Conservation (phyloP, 2,113 vertebrate genomes). For the Anser cygnoides region DNA sequence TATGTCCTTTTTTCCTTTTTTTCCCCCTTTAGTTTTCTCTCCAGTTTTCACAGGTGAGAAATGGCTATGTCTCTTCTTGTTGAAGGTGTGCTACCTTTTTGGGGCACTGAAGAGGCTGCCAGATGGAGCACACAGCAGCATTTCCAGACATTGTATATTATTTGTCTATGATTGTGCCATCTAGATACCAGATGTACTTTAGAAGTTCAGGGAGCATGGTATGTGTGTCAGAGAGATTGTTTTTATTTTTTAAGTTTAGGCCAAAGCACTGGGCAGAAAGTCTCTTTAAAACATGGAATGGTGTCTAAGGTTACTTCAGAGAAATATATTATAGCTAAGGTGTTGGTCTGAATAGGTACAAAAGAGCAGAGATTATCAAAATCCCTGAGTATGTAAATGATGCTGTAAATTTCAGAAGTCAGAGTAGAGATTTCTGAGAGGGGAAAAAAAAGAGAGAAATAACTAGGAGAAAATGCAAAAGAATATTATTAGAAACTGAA, state of each 20-base stretch:
- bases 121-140: background rate
- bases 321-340: background rate
- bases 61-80: background rate
- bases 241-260: background rate
- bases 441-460: background rate
- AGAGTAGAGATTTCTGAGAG: background rate
- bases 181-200: background rate
- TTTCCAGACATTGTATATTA: background rate
- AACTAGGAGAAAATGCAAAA: background rate
- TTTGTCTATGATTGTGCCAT: background rate
- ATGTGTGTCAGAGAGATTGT: background rate
- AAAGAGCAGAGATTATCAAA: background rate
- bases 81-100: background rate
- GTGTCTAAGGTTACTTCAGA: background rate
- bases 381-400: background rate
- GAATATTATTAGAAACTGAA: background rate
- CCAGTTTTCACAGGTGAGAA: background rate
- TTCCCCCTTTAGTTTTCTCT: background rate
- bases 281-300: background rate
- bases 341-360: background rate
- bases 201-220: background rate
- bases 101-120: background rate
- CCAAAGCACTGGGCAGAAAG: background rate
- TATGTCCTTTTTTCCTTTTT: background rate
- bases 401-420: background rate